Conservation (phyloP, 2,888 invertebrate species). For the Podotricha telesiphe region DNA sequence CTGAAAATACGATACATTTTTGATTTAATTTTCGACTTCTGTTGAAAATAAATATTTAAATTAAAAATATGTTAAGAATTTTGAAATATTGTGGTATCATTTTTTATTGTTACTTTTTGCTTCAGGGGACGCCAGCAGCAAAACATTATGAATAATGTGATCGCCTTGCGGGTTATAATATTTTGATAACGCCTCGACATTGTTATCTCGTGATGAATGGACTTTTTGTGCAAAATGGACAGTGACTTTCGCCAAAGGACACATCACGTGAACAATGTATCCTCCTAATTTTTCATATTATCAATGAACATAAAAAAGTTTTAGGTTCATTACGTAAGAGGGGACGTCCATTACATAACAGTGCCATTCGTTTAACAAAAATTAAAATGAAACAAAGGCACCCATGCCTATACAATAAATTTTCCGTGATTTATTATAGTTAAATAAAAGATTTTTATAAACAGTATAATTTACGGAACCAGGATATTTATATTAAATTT, state of each 20-base stretch:
- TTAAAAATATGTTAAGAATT: constrained; percentile 10
- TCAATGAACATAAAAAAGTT: constrained; percentile 20
- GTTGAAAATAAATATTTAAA: constrained; percentile 9
- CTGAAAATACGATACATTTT: background rate
- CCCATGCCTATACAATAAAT: background rate
- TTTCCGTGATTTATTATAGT: background rate
- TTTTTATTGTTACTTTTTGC: constrained; percentile 69
- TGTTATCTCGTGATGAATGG: constrained; percentile 81
- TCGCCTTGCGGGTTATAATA: constrained; percentile 66
- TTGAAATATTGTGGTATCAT: constrained; percentile 6
- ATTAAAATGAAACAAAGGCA: constrained; percentile 1
- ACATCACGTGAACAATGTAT: constrained; percentile 43
- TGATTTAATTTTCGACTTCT: background rate
- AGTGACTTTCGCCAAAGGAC: constrained; percentile 67
- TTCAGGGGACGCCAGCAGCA: constrained; percentile 57
- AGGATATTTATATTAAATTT: too few species aligned
- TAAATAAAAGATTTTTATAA: too few species aligned
- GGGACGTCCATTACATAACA: background rate
- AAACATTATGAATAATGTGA: constrained; percentile 65
- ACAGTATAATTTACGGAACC: too few species aligned
- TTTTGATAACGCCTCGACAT: constrained; percentile 79
- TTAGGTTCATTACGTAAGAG: background rate
- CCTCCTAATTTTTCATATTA: constrained; percentile 13
- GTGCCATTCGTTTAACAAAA: background rate
- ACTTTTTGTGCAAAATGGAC: constrained; percentile 80